A percentile compares a stretch with the other conserved stretches of the same genome.
phyloP scores from a whole-genome alignment of 1,140 invertebrate genomes.

The Trichomalopsis sarcophagae region DNA sequence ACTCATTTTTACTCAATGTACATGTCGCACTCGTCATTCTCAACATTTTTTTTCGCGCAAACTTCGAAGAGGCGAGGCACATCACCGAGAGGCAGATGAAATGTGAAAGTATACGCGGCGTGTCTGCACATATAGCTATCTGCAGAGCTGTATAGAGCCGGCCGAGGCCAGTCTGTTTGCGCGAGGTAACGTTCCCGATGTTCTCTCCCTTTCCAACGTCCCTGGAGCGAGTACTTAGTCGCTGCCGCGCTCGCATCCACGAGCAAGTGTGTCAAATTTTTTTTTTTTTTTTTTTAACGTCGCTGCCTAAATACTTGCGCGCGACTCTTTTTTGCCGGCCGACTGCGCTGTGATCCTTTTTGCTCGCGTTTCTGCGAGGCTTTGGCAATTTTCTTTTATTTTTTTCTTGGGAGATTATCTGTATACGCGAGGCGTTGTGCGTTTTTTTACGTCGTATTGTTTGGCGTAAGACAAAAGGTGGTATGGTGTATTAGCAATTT shows the following conservation, averaged over 20 bases:
- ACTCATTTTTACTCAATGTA: neutral
- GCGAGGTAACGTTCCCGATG: neutral
- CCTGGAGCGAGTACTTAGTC: constrained; percentile 1
- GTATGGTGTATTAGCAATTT: too few species aligned
- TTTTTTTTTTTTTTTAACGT: too few species aligned
- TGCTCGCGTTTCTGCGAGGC: too few species aligned
- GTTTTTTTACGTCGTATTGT: too few species aligned
- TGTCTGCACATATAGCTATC: too few species aligned
- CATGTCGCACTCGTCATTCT: neutral
- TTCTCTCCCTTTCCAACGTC: constrained; percentile 25
- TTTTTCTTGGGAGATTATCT: too few species aligned
- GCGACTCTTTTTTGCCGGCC: neutral
- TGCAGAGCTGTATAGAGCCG: too few species aligned
- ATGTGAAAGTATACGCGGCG: neutral
- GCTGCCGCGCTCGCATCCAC: neutral
- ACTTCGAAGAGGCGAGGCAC: neutral
- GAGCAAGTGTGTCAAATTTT: neutral
- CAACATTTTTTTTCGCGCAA: neutral
- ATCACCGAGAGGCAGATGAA: neutral
- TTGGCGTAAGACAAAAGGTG: too few species aligned
- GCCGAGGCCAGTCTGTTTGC: neutral
- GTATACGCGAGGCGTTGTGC: too few species aligned
- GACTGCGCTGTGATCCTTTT: too few species aligned
- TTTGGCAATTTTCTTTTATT: too few species aligned
- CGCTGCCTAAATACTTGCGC: neutral